These are phyloP conservation scores for Stegodyphus dumicola DNA, from an alignment of 1,140 invertebrate genomes.

Conservation along the genomic window DNA sequence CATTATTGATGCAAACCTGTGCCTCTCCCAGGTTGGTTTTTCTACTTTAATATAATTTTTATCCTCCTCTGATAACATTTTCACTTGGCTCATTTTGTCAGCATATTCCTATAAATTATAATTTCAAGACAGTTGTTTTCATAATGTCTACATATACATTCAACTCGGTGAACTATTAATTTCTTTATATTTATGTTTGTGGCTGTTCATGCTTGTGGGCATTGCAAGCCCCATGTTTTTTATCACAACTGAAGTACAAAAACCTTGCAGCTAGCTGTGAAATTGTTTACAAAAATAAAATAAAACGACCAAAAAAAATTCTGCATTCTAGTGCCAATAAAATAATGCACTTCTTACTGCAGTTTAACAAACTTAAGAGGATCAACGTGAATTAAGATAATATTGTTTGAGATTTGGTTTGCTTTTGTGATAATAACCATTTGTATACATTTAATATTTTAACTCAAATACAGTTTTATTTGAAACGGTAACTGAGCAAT, in stretches of 20 bases:
- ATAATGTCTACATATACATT: slow-evolving; percentile 8
- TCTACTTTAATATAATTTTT: neutral
- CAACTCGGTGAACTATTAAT: slow-evolving; percentile 13
- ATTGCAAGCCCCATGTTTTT: slow-evolving; percentile 26
- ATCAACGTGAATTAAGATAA: neutral
- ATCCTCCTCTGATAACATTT: neutral
- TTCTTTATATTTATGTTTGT: slow-evolving; percentile 1
- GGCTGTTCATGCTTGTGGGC: neutral
- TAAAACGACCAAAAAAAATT: neutral
- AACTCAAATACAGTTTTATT: neutral
- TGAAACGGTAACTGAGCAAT: neutral
- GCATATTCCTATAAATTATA: slow-evolving; percentile 15
- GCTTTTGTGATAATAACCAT: neutral
- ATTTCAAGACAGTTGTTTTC: neutral
- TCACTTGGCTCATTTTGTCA: neutral
- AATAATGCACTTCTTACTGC: slow-evolving; percentile 9
- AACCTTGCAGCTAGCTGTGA: slow-evolving; percentile 15
- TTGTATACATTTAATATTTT: neutral
- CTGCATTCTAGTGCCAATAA: slow-evolving; percentile 19
- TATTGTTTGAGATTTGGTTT: neutral
- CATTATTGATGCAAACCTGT: neutral
- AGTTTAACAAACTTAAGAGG: slow-evolving; percentile 20
- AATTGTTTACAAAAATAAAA: neutral
- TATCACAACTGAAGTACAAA: slow-evolving; percentile 38
- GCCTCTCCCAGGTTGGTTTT: neutral